Evolutionary conservation across 2,797 vertebrate genomes (phyloP).

Genomic region (Acanthurus tractus): DNA sequence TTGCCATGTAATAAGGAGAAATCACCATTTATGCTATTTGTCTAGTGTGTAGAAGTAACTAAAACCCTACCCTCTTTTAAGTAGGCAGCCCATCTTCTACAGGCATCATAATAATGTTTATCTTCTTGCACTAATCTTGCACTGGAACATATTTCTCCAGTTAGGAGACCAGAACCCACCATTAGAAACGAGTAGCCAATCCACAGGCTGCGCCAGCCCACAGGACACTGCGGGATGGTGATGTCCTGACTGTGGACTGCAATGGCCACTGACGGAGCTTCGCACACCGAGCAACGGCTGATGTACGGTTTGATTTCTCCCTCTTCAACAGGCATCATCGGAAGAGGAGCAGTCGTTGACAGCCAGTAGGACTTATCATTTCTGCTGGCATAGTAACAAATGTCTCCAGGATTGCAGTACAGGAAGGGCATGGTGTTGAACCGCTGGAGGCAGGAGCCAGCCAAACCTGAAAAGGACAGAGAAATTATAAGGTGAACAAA

Average conservation of each 20-base stretch:
- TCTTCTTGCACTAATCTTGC: too few relatives aligned
- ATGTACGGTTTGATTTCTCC: conserved; percentile 93
- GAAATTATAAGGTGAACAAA: background rate
- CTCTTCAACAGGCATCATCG: conserved; percentile 98
- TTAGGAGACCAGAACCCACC: conserved; percentile 81
- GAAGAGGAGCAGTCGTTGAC: conserved; percentile 95
- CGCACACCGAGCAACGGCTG: conserved; percentile 97
- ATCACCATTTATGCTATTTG: too few relatives aligned
- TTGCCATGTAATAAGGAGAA: too few relatives aligned
- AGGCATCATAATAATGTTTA: too few relatives aligned
- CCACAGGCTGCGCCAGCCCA: conserved; percentile 97
- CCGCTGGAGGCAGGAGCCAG: conserved; percentile 94
- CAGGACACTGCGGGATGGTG: conserved; percentile 94
- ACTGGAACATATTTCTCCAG: too few relatives aligned
- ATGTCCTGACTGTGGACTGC: conserved; percentile 96
- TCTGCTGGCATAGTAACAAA: conserved; percentile 96
- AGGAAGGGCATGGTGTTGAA: conserved; percentile 99
- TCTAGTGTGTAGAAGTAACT: too few relatives aligned
- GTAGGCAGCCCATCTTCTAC: too few relatives aligned
- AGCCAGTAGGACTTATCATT: conserved; percentile 99
- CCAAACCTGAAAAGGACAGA: conserved; percentile 86
- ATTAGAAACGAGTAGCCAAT: conserved; percentile 99
- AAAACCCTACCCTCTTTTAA: too few relatives aligned
- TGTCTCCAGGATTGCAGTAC: conserved; percentile 96
- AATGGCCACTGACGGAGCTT: conserved; percentile 95